Evolutionary conservation across 2,113 vertebrate genomes (phyloP), one percentile per base, ranked within the genome.

Genomic region (Pseudolaguvia tuberculata): DNA sequence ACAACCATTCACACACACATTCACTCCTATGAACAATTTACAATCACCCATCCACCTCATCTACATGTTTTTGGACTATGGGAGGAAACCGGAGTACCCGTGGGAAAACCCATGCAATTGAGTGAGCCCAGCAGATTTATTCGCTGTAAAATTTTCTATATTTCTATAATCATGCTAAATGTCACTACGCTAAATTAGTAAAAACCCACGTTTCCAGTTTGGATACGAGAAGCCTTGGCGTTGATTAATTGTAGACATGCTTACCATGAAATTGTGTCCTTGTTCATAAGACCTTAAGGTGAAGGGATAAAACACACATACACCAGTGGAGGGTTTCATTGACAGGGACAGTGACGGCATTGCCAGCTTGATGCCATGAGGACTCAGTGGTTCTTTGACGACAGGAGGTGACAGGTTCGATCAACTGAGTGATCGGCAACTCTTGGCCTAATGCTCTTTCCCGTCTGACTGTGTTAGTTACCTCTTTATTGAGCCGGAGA

Each of bases 401-500:
- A 88, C 86, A 72, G 69, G 78, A 83, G 84, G 87, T 84, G 87
- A 86, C 86, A 85, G 80, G 75, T 81, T 77, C 84, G 84, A 86
- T 89, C 86, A 87, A 82, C 83, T 86, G 83, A 70, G 81, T 79
- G 83, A 70, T 82, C 63, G 51, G 80, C 81, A 83, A 81, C 86
- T 86, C 53, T 57, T 75, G 73, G 85, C 86, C 84, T 88, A 88
- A 87, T 86, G 87, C 83, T 84, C 85, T 88, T 87, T 87, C 85
- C 83, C 88, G 87, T 91, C 85, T 77, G 85, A 85, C 87, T 86
- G 87, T 53, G 78, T 84, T 81, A 82, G 85, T 70, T 77, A 77
- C 82, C 25, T 67, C 73, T 27, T 45, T 45, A 76, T 69, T 69
- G 27, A 52, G 12, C 39, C 27, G 39, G 2, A 29, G 27, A 57